phyloP scores from a whole-genome alignment of 2,888 invertebrate genomes.

The Chesias legatella region DNA sequence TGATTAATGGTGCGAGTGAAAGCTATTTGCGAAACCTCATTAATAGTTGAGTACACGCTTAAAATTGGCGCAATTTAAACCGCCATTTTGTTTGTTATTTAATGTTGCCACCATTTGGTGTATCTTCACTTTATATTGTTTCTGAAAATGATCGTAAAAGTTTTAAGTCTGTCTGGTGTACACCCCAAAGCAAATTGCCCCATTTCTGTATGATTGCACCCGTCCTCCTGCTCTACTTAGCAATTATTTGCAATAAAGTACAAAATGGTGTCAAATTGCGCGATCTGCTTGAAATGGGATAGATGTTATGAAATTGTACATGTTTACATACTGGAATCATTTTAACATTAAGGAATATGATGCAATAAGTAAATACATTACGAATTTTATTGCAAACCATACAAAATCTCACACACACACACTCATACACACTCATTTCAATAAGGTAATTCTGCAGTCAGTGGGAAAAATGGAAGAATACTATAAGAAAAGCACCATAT shows the following conservation, averaged over 20 bases:
- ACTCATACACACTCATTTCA: too few species aligned
- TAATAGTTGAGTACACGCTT: constrained; percentile 14
- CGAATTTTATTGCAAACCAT: too few species aligned
- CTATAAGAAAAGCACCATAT: background rate
- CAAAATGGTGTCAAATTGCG: constrained; percentile 34
- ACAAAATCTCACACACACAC: too few species aligned
- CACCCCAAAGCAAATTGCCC: constrained; percentile 3
- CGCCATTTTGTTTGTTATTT: background rate
- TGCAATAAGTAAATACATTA: too few species aligned
- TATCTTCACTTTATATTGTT: too few species aligned
- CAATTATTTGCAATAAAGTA: constrained; percentile 40
- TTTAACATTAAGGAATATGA: background rate
- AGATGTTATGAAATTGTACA: constrained; percentile 22
- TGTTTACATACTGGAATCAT: constrained; percentile 11
- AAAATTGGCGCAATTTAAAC: constrained; percentile 4
- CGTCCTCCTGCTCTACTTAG: constrained; percentile 24
- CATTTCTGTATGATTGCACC: constrained; percentile 21
- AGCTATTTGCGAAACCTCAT: constrained; percentile 28
- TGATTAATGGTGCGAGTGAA: constrained; percentile 23
- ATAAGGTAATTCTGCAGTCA: too few species aligned
- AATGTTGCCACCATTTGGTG: background rate
- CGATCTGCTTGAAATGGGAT: constrained; percentile 30
- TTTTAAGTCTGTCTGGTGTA: too few species aligned
- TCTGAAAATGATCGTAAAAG: too few species aligned
- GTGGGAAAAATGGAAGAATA: too few species aligned